Evolutionary conservation across 1,140 invertebrate genomes (phyloP).

Genomic region (Drosophila albomicans): DNA sequence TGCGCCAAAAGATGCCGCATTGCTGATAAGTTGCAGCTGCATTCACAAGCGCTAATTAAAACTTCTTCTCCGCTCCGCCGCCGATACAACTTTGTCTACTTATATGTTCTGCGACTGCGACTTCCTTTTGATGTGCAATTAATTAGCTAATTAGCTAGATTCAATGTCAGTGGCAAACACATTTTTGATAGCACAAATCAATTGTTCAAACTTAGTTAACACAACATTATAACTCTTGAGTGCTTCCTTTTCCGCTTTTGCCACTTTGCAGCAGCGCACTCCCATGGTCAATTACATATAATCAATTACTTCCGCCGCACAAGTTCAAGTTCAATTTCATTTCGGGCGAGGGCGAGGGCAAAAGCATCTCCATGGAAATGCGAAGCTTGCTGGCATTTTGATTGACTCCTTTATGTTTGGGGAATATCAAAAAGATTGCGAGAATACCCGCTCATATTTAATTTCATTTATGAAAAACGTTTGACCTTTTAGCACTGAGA

Average conservation of each 20-base stretch:
- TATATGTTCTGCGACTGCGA: too few species aligned
- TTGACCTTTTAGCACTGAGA: too few species aligned
- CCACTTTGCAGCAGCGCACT: too few species aligned
- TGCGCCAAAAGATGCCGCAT: constrained; percentile 1
- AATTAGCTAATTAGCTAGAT: constrained; percentile 27
- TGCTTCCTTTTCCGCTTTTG: too few species aligned
- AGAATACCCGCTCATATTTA: too few species aligned
- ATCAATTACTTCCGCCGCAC: constrained; percentile 5
- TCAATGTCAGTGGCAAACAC: neutral
- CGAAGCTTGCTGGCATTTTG: neutral
- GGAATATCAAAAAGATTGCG: too few species aligned
- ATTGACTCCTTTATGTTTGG: neutral
- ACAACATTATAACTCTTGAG: neutral
- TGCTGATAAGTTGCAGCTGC: constrained; percentile 3
- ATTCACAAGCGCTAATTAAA: constrained; percentile 11
- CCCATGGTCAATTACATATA: neutral
- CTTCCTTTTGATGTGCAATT: constrained; percentile 6
- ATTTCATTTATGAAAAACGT: too few species aligned
- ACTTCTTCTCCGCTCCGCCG: too few species aligned
- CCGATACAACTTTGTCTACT: too few species aligned
- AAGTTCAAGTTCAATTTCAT: neutral
- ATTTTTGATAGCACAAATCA: constrained; percentile 4
- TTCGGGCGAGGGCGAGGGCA: too few species aligned
- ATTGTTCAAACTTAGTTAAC: neutral
- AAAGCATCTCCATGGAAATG: neutral